Percentiles rank a stretch among this genome's conserved stretches.
Evolutionary conservation across 2,113 vertebrate species (phyloP).

Genomic region (human): DNA sequence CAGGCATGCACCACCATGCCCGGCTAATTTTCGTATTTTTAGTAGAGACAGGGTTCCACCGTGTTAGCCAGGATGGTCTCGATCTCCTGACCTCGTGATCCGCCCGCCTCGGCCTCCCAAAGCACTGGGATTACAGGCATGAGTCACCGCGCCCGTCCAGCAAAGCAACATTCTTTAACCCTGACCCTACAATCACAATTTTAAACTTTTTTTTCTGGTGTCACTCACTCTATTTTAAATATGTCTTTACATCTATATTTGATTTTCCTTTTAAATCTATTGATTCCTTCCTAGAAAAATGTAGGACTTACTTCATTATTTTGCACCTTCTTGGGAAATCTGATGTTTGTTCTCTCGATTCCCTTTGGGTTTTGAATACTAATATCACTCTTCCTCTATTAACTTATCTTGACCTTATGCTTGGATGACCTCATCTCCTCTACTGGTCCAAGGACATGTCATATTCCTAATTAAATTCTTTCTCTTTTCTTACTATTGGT

Average conservation of each 20-base stretch:
- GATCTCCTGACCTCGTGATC: no score
- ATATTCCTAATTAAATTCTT: background rate
- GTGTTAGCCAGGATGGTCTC: no score
- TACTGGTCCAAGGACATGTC: background rate
- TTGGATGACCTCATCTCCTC: background rate
- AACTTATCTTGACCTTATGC: background rate
- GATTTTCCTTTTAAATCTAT: background rate
- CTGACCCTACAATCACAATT: background rate
- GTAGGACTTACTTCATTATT: background rate
- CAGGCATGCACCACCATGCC: no score
- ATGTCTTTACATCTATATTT: background rate
- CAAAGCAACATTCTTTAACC: background rate
- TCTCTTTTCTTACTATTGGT: background rate
- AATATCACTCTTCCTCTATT: background rate
- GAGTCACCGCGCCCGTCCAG: background rate
- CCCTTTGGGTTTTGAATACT: background rate
- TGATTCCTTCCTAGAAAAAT: conserved; percentile 24
- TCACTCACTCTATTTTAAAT: background rate
- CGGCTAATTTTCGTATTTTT: no score
- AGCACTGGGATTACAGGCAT: no score
- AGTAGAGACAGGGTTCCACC: no score
- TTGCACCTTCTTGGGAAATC: background rate
- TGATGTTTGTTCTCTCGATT: background rate
- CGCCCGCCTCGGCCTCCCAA: no score
- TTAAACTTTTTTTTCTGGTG: background rate